Base-by-base conservation (phyloP, 37 sponge, comb jelly and placozoan genomes). In the Agelas oroides region DNA sequence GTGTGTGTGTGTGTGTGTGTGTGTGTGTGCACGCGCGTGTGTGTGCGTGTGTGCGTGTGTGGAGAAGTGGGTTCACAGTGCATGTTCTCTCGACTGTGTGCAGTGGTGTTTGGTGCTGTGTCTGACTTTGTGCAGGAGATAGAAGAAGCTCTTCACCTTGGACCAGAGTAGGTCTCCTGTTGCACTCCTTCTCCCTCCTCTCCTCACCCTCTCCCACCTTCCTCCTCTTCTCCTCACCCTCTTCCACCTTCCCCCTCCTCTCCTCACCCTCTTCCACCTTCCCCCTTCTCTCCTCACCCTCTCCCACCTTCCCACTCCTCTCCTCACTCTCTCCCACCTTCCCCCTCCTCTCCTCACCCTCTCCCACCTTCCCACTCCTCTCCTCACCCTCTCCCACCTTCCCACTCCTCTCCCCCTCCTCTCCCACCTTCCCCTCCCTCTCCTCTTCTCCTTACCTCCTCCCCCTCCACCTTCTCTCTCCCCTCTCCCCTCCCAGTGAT, bases 101-200 rank as follows among this genome's bases (percentile, higher is more conserved):
- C 70, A 83, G 84, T 89, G 0, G 65, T 86, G 65, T 85, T 85
- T 55, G 52, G 80, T 35, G 25, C 65, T 0, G 74, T 92, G 18
- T 74, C 59, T 17, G 82, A 88, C 19, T 92, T 92, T 80, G 71
- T 75, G 15, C 53, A 18, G 17, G 76, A 80, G 62, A 71, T 92
- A 21, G 93, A 93, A 72, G 78, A 46, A 31, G 73, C 86, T 32
- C 65, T 81, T 19, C 38, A 52, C 25, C 55, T 80, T 21, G 66
- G 73, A 18, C 53, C 30, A 69, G 74, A 69, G 89, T 85, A 52
- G 67, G 81, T 78, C 70, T 31, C 36, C 36, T 2, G 1, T 1
- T 27, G 20, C 6, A n/a, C n/a, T n/a, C n/a, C n/a, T n/a, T n/a
- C n/a, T n/a, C n/a, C n/a, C n/a, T n/a, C n/a, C n/a, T n/a, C n/a